These are phyloP conservation scores for Erythrocercus mccallii DNA, from an alignment of 2,113 vertebrate species.

Conservation along the genomic window DNA sequence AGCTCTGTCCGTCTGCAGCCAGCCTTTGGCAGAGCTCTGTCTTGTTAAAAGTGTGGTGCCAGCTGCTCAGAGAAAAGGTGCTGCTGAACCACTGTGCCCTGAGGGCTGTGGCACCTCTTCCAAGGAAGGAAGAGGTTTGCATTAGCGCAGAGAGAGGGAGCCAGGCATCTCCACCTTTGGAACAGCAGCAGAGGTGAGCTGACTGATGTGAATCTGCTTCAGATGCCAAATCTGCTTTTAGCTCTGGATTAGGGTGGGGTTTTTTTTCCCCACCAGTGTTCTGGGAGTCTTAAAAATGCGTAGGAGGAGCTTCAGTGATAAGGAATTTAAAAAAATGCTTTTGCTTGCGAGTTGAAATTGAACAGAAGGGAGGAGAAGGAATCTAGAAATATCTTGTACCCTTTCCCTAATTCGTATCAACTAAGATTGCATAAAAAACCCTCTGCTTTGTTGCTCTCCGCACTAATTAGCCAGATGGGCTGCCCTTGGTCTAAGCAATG, in stretches of 20 bases:
- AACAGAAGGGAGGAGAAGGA: background rate
- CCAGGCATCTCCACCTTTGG: background rate
- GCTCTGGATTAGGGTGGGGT: background rate
- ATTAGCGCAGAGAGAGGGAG: background rate
- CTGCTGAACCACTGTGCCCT: background rate
- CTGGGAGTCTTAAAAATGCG: background rate
- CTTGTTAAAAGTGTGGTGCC: background rate
- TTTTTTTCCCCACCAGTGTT: background rate
- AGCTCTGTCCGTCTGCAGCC: background rate
- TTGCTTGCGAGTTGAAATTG: background rate
- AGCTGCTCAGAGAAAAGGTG: background rate
- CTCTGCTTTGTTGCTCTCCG: background rate
- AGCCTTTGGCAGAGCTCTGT: background rate
- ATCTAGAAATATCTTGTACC: background rate
- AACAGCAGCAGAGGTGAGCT: background rate
- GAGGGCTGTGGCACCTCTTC: background rate
- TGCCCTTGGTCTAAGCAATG: background rate
- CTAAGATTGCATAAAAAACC: background rate
- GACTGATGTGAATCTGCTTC: background rate
- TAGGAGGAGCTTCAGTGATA: background rate
- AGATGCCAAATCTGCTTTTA: conserved; percentile 1
- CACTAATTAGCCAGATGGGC: background rate
- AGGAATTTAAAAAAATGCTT: background rate
- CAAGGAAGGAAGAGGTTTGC: background rate
- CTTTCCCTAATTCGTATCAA: background rate